Percentiles rank a stretch among this genome's conserved stretches.
Conservation (phyloP, 2,888 invertebrate genomes). For the Euphydryas editha region DNA sequence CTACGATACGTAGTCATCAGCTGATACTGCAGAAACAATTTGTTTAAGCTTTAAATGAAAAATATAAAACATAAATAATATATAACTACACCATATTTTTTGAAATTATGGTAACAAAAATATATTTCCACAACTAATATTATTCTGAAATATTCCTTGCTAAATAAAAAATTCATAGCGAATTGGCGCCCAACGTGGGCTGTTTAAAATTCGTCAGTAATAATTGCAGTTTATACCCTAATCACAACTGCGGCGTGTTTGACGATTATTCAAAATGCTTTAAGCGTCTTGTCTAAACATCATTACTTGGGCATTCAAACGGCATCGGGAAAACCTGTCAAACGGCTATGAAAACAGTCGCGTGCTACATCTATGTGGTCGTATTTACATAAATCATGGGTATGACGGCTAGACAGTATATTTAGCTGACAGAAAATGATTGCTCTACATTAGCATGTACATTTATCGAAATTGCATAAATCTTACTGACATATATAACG, state of each 20-base stretch:
- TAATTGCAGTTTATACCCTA: no score
- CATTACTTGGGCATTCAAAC: not conserved
- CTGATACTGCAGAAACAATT: no score
- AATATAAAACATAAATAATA: no score
- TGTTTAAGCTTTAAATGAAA: no score
- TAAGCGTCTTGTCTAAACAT: not conserved
- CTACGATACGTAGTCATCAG: no score
- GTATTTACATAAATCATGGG: slow-evolving; percentile 34
- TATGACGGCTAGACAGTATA: slow-evolving; percentile 26
- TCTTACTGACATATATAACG: not conserved
- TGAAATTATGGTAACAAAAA: no score
- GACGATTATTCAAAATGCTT: slow-evolving; percentile 12
- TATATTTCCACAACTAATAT: no score
- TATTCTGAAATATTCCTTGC: no score
- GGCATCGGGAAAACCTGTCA: slow-evolving; percentile 21
- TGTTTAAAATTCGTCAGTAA: not conserved
- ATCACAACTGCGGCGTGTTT: slow-evolving; percentile 1
- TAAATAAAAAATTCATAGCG: not conserved
- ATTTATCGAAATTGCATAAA: not conserved
- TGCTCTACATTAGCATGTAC: not conserved
- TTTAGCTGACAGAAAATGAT: slow-evolving; percentile 22
- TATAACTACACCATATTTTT: no score
- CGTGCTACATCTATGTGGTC: slow-evolving; percentile 26
- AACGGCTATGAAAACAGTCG: slow-evolving; percentile 31
- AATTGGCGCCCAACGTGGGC: slow-evolving; percentile 16